Base-by-base conservation (phyloP, 2,888 invertebrate genomes). In the Leptopilina drosophilae region DNA sequence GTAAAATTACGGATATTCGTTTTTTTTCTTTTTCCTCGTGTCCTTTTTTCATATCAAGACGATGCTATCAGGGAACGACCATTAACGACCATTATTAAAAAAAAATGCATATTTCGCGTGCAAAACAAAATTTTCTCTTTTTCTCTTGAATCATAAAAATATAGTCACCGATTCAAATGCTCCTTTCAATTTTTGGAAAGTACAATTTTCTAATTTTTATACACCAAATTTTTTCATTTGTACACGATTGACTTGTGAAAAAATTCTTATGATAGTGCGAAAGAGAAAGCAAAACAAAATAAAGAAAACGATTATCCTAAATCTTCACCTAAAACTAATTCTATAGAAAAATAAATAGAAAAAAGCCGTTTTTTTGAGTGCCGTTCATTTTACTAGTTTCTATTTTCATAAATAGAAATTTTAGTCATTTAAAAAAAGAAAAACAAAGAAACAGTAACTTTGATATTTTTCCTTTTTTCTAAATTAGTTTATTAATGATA, bases 51-150 rank as follows among this genome's bases (percentile, higher is more conserved):
- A 7, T 42, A 42, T 86, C 85, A 88, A 90, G 88, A 87, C 88
- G 88, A 88, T 89, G 90, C 87, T 90, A 90, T 84, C 89, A 90
- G 90, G 90, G 91, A 91, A 91, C 89, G 86, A 87, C 86, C 83
- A 87, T 86, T 8, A 40, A 20, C 20, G 20, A 20, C 20, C 20
- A 20, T 20, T 20, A 20, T 20, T 15, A 56, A 73, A n/a, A 40
- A 40, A 53, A 33, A 20, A 20, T 20, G 20, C 33, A 33, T 33
- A 33, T 33, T 33, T 33, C 33, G 33, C 33, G 33, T 33, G 33
- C 33, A 33, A 33, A 20, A 33, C 33, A 33, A 33, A 33, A 33
- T 4, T 33, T 33, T 33, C 26, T 26, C 26, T 26, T 26, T 26
- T 26, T 26, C 33, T 33, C 33, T 33, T n/a, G 26, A 53, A n/a